phyloP scores from a whole-genome alignment of 2,113 vertebrate species.

The Lepisosteus osseus region DNA sequence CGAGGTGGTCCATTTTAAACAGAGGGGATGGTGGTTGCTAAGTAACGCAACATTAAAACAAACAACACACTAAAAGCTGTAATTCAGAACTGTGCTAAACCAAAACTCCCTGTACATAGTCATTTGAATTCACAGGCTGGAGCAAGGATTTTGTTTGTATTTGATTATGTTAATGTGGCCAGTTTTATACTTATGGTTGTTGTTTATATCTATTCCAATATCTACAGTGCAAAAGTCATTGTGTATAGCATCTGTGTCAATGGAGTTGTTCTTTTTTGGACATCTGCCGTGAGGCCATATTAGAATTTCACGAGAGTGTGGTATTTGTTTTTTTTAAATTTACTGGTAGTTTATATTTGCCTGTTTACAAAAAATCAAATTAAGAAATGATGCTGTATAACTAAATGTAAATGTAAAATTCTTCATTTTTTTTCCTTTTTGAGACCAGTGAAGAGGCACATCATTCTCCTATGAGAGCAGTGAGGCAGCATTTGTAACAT shows the following conservation, averaged over 20 bases:
- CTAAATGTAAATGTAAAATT: no score
- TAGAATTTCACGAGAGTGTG: no score
- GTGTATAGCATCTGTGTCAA: constrained; percentile 9
- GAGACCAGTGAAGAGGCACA: no score
- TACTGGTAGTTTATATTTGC: no score
- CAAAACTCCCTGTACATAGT: constrained; percentile 5
- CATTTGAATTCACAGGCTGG: constrained; percentile 17
- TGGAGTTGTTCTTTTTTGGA: neutral
- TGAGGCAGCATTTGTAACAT: no score
- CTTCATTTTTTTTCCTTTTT: no score
- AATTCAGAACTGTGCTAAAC: constrained; percentile 13
- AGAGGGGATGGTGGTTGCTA: constrained; percentile 16
- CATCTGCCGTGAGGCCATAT: neutral
- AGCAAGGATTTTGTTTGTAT: constrained; percentile 18
- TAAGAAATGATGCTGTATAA: no score
- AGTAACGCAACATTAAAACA: constrained; percentile 26
- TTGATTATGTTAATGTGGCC: constrained; percentile 21
- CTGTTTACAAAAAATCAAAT: no score
- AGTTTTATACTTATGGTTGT: constrained; percentile 16
- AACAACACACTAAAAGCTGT: constrained; percentile 24
- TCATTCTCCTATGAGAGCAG: no score
- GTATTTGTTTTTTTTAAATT: no score
- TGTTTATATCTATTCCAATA: constrained; percentile 7
- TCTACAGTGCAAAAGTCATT: constrained; percentile 6
- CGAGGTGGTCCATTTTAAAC: constrained; percentile 19